phyloP scores from a whole-genome alignment of 2,113 vertebrate genomes.

The Onychostoma macrolepis region DNA sequence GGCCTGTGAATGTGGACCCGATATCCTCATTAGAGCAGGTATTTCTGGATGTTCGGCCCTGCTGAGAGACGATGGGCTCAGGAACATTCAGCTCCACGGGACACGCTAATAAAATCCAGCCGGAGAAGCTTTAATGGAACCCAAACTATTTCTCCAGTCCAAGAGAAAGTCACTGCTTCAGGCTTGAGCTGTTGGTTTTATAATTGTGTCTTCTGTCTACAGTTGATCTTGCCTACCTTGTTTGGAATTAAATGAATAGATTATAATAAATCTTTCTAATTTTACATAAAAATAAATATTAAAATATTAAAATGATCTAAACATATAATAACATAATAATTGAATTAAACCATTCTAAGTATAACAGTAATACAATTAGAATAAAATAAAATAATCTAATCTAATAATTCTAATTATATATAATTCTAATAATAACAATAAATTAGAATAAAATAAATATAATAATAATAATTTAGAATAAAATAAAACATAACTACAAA shows the following conservation, averaged over 20 bases:
- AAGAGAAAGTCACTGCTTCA: background rate
- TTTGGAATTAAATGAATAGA: background rate
- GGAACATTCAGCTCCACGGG: background rate
- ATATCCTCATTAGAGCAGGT: slow-evolving; percentile 25
- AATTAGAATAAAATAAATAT: too few relatives aligned
- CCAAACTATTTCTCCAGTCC: background rate
- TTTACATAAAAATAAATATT: too few relatives aligned
- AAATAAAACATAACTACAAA: too few relatives aligned
- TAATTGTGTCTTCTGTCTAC: background rate
- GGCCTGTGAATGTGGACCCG: background rate
- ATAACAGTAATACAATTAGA: too few relatives aligned
- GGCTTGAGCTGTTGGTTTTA: background rate
- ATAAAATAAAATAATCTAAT: too few relatives aligned
- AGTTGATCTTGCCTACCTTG: background rate
- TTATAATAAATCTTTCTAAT: background rate
- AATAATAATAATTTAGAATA: too few relatives aligned
- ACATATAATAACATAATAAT: too few relatives aligned
- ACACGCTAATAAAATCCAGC: background rate
- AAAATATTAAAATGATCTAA: too few relatives aligned
- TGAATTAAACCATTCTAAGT: too few relatives aligned
- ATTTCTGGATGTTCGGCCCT: background rate
- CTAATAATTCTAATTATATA: background rate
- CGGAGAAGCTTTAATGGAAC: slow-evolving; percentile 15
- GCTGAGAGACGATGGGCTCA: background rate
- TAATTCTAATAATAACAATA: background rate